phyloP scores from a whole-genome alignment of 2,113 vertebrate species.

The Callorhinus ursinus region DNA sequence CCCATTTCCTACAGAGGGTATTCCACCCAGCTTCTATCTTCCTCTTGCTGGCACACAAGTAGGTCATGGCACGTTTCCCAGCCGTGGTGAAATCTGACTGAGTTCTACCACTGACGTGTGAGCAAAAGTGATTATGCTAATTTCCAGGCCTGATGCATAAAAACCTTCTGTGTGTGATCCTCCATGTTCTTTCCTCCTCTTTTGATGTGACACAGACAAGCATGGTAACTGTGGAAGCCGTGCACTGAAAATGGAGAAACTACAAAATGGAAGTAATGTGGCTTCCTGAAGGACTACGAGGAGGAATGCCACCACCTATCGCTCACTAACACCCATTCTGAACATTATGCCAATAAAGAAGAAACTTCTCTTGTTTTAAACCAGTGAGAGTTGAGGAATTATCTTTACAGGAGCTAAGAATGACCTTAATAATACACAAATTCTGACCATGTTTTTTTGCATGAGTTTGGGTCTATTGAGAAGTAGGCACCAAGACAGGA shows the following conservation, averaged over 20 bases:
- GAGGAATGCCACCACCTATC: neutral
- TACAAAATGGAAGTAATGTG: neutral
- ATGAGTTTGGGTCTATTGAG: neutral
- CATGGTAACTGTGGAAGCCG: neutral
- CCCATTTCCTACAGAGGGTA: neutral
- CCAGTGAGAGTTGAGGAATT: neutral
- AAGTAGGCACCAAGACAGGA: neutral
- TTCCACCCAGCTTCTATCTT: neutral
- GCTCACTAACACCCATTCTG: neutral
- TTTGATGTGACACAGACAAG: neutral
- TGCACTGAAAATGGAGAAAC: neutral
- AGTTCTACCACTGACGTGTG: conserved; percentile 10
- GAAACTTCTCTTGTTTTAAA: neutral
- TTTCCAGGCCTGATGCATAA: neutral
- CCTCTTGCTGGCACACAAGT: neutral
- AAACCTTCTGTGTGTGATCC: neutral
- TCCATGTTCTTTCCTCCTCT: neutral
- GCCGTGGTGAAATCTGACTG: neutral
- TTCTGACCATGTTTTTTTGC: neutral
- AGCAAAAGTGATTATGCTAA: neutral
- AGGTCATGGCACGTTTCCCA: neutral
- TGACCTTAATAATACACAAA: neutral
- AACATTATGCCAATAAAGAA: neutral
- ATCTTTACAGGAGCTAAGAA: neutral
- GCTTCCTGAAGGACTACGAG: neutral